Base-by-base conservation (phyloP, 2,888 invertebrate species). In the Epinotia bilunana region DNA sequence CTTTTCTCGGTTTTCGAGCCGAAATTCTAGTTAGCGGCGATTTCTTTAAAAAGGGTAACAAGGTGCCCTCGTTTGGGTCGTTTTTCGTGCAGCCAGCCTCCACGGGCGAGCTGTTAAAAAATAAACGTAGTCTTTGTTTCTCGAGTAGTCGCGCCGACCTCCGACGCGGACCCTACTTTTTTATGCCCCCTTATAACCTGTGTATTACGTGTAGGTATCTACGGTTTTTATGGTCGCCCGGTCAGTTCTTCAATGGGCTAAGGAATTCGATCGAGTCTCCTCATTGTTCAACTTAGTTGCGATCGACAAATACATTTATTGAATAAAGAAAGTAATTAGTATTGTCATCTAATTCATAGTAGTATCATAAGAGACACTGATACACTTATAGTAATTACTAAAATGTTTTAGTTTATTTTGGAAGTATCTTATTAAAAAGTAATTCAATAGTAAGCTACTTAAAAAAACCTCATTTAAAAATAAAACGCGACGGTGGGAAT, bases 201-300 rank as follows among this genome's bases (percentile, higher is more conserved):
- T 92, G 92, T 92, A 92, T 91, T 93, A 93, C 94, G 94, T 93
- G 93, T 94, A 93, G 93, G 90, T 93, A 93, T 93, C 93, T 91
- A 92, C 90, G 89, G 88, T 92, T 93, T 93, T 93, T 93, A 92
- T 93, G 91, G 91, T 88, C 89, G 89, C 90, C 84, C 91, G 91
- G 93, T 92, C 93, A 92, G 91, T 91, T 93, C 92, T 91, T 93
- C 91, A 93, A 93, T 93, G 93, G 93, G 92, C 90, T 91, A 92
- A 91, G 88, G 93, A 93, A 94, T 93, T 90, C 92, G 89, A 93
- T 93, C 92, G 93, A 93, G 93, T 87, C 91, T 91, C 91, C 89
- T 88, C 89, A 90, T 92, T 91, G 84, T 87, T 84, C 83, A 82
- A 63, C 71, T 67, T 64, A 60, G 62, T 72, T 68, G 62, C 67